phyloP scores from a whole-genome alignment of 2,113 vertebrate species.

The Jacana jacana region DNA sequence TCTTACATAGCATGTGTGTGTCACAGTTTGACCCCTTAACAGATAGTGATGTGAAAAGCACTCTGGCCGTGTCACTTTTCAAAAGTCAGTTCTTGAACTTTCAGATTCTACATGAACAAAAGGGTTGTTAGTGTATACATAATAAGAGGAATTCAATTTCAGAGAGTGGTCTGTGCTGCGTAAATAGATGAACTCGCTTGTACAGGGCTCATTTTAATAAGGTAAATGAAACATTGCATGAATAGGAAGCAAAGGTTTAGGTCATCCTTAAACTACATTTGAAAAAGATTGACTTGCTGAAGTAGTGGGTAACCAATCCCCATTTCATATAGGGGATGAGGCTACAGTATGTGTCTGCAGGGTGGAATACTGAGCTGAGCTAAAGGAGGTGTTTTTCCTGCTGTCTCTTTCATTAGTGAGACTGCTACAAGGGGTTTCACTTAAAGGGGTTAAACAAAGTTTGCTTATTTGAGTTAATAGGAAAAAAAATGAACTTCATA shows the following conservation, averaged over 20 bases:
- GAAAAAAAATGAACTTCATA: background rate
- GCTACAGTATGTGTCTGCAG: background rate
- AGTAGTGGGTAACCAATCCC: background rate
- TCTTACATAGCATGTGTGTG: fast-evolving
- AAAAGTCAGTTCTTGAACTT: background rate
- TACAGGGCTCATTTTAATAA: conserved; percentile 11
- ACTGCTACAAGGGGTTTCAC: background rate
- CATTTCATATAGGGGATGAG: background rate
- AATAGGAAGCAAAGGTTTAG: background rate
- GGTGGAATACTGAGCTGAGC: background rate
- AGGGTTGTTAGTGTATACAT: background rate
- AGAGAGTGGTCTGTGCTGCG: background rate
- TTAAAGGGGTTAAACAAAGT: background rate
- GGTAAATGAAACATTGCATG: background rate
- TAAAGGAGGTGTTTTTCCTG: background rate
- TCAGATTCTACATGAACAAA: background rate
- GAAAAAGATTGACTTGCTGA: background rate
- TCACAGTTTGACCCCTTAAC: background rate
- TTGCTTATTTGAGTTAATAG: background rate
- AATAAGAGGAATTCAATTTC: background rate
- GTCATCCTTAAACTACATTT: background rate
- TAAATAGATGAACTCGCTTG: background rate
- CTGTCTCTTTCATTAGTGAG: background rate
- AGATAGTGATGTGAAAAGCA: background rate
- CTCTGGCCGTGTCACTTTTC: background rate